phyloP scores from a whole-genome alignment of 2,888 invertebrate genomes.

The Tryphoninae sp. region DNA sequence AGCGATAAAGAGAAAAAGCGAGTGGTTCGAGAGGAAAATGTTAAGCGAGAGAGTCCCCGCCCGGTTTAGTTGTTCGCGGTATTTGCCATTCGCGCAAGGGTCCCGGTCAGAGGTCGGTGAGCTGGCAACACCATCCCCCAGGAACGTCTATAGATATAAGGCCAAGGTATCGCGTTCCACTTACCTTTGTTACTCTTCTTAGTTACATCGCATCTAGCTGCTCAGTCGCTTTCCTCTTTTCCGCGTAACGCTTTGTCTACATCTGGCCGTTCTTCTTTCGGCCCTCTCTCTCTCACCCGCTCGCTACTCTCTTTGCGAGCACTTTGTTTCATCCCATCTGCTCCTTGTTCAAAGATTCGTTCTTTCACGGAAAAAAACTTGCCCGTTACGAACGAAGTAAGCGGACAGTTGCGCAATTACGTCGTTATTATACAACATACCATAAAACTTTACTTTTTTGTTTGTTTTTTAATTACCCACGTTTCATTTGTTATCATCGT shows the following conservation, averaged over 20 bases:
- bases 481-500: too few species aligned
- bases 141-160: conserved; percentile 34
- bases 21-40: conserved; percentile 41
- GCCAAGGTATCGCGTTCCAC: conserved; percentile 62
- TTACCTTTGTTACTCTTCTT: conserved; percentile 64
- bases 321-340: not conserved
- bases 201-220: conserved; percentile 41
- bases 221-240: conserved; percentile 37
- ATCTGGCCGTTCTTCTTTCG: conserved; percentile 6
- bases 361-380: not conserved
- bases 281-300: not conserved
- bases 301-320: not conserved
- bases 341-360: conserved; percentile 9
- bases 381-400: not conserved
- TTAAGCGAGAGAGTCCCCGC: conserved; percentile 45
- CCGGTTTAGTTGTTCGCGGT: conserved; percentile 46
- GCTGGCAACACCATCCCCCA: conserved; percentile 39
- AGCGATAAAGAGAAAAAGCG: not conserved
- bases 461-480: too few species aligned
- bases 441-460: too few species aligned
- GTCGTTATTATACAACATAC: not conserved
- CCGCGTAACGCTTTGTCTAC: conserved; percentile 12
- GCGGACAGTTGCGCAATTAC: conserved; percentile 3
- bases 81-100: conserved; percentile 47
- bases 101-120: conserved; percentile 16